Base-by-base conservation (phyloP, 1,140 invertebrate species). In the Neodiprion fabricii region DNA sequence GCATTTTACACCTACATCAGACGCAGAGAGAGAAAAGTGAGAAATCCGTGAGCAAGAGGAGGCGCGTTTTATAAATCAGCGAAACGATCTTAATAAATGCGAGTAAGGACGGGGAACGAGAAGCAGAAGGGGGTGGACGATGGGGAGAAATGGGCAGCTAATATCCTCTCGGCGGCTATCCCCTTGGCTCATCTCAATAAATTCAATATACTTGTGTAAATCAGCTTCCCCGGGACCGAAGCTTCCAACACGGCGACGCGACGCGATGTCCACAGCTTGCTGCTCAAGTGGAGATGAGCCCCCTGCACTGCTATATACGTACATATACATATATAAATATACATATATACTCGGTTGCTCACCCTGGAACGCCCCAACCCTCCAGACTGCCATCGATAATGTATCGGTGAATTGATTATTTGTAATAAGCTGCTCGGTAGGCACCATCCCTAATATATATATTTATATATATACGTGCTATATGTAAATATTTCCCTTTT, bases 141-240 rank as follows among this genome's bases (percentile, higher is more conserved):
- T 76, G 78, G 79, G 81, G 82, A 83, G 80, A 82, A 83, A 83
- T 82, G 88, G 87, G 86, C 87, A 88, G 85, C 87, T 88, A 88
- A 88, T 88, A 88, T 88, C 87, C 87, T 88, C 83, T 80, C 85
- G 86, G 85, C 81, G 83, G 86, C 85, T 89, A 87, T 89, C 87
- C 86, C 53, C 83, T 81, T 83, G 82, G 85, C 87, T 89, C 86
- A 87, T 88, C 86, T 88, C 86, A 88, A 89, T 89, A 89, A 89
- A 89, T 89, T 89, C 86, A 88, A 89, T 89, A 89, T 88, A 89
- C 85, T 87, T 87, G 86, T 87, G 84, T 85, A 87, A 87, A 87
- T 88, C 85, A 84, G 78, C 74, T 77, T 75, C 77, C 81, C 76
- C 75, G 73, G 53, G 67, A 49, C 72, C 73, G 61, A 53, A 17